Conservation (phyloP, 2,888 invertebrate genomes). For the Hemaris fuciformis region DNA sequence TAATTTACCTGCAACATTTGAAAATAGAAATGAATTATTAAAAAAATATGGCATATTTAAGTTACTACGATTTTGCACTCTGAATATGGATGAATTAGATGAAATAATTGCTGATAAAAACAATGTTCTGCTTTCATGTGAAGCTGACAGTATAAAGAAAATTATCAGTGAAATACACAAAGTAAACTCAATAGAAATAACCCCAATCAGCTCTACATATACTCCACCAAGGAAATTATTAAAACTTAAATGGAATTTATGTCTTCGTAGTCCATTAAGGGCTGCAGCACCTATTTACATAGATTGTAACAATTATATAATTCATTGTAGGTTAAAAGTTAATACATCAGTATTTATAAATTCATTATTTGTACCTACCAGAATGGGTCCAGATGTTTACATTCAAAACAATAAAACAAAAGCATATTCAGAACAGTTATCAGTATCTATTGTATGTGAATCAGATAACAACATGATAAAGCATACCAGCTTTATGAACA, state of each 20-base stretch:
- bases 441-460: constrained; percentile 59
- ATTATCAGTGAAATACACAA: constrained; percentile 33
- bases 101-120: constrained; percentile 53
- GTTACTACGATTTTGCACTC: constrained; percentile 66
- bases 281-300: constrained; percentile 67
- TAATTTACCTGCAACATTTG: constrained; percentile 55
- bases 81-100: constrained; percentile 61
- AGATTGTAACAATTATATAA: constrained; percentile 53
- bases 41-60: constrained; percentile 65
- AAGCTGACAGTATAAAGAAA: constrained; percentile 44
- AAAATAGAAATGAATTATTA: constrained; percentile 69
- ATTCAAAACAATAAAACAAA: constrained; percentile 54
- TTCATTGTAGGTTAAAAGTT: constrained; percentile 61
- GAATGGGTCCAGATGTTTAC: constrained; percentile 64
- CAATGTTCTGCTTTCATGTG: constrained; percentile 59
- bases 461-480: constrained; percentile 58
- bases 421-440: constrained; percentile 67
- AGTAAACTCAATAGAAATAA: constrained; percentile 27
- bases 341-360: constrained; percentile 72
- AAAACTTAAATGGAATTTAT: constrained; percentile 63
- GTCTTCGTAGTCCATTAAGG: constrained; percentile 62
- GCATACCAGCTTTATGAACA: constrained; percentile 58
- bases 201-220: constrained; percentile 25
- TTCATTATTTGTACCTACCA: constrained; percentile 68
- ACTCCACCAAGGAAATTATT: constrained; percentile 49